phyloP scores from a whole-genome alignment of 2,113 vertebrate genomes.

The Psilopogon haemacephalus region DNA sequence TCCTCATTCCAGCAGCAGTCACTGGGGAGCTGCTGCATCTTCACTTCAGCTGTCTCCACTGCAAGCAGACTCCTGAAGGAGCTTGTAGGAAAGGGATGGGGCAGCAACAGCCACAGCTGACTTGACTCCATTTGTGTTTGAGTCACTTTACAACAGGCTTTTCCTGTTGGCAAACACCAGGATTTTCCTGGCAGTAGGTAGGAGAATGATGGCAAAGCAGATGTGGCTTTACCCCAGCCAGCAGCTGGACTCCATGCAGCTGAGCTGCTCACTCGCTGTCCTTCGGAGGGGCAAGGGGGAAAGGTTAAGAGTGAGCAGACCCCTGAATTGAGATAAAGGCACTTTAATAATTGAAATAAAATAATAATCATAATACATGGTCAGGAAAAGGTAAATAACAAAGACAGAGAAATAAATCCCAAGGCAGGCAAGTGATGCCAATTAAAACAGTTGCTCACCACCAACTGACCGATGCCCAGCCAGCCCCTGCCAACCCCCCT shows the following conservation, averaged over 20 bases:
- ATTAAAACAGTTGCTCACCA: background rate
- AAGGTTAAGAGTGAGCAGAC: background rate
- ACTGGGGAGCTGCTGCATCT: background rate
- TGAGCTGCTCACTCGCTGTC: accelerated
- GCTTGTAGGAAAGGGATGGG: background rate
- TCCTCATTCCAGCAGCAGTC: background rate
- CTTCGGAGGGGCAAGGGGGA: accelerated
- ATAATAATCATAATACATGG: background rate
- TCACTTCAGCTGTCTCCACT: background rate
- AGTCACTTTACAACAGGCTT: background rate
- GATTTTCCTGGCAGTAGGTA: background rate
- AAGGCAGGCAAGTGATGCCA: background rate
- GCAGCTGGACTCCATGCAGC: background rate
- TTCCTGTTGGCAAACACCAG: background rate
- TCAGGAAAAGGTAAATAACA: background rate
- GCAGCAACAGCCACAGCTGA: background rate
- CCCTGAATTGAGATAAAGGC: background rate
- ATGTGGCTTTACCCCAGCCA: background rate
- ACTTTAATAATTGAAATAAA: background rate
- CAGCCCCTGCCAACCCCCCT: too few species aligned
- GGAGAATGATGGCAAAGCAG: background rate
- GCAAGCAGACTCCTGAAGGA: background rate
- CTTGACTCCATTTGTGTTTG: background rate
- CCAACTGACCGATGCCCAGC: accelerated
- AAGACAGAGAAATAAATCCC: background rate